Percentiles rank a stretch among this genome's conserved stretches.
These are phyloP conservation scores for Metellina segmentata DNA, from an alignment of 2,888 invertebrate genomes.

Conservation along the genomic window DNA sequence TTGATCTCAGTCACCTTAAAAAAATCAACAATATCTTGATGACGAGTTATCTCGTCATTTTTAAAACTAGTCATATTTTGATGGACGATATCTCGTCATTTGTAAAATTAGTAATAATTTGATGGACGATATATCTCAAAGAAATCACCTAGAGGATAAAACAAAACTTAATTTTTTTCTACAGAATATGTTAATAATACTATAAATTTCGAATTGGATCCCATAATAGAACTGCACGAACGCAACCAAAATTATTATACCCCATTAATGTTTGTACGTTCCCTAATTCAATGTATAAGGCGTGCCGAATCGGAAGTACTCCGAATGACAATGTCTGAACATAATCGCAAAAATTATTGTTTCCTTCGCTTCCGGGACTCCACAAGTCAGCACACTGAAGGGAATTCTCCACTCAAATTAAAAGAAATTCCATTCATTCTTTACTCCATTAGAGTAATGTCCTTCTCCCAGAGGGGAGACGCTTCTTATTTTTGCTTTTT, in stretches of 20 bases:
- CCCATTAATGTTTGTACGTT: neutral
- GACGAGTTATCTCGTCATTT: too few species aligned
- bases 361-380: neutral
- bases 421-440: slow-evolving; percentile 46
- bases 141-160: too few species aligned
- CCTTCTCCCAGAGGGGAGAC: neutral
- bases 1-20: too few species aligned
- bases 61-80: too few species aligned
- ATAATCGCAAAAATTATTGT: slow-evolving; percentile 35
- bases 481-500: neutral
- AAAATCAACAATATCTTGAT: too few species aligned
- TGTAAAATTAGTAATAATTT: too few species aligned
- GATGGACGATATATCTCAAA: too few species aligned
- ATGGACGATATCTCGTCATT: too few species aligned
- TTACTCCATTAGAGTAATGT: slow-evolving; percentile 9
- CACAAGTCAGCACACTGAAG: neutral
- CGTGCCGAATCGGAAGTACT: neutral
- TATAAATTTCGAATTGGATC: too few species aligned
- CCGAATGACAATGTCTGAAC: slow-evolving; percentile 16
- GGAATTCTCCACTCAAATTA: slow-evolving; percentile 8
- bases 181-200: too few species aligned
- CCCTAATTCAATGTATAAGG: neutral
- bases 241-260: neutral
- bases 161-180: too few species aligned
- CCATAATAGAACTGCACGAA: too few species aligned